Conservation (phyloP, 2,797 vertebrate species). For the Chaetophractus vellerosus region DNA sequence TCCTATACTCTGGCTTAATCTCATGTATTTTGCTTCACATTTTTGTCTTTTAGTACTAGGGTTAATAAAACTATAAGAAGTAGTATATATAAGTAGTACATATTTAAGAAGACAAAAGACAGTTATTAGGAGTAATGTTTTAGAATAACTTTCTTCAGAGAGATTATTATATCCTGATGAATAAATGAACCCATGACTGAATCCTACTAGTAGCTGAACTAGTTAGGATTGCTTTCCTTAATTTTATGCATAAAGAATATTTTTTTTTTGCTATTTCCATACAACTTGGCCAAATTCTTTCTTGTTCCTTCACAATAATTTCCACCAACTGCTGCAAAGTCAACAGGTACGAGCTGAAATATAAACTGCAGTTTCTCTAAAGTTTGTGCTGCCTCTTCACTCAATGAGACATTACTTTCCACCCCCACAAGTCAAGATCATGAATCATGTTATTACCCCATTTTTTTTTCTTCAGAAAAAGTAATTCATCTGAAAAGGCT, state of each 20-base stretch:
- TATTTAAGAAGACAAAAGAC: slow-evolving; percentile 65
- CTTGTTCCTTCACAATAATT: slow-evolving; percentile 79
- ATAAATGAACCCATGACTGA: slow-evolving; percentile 53
- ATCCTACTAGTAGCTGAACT: slow-evolving; percentile 52
- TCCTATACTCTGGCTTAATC: slow-evolving; percentile 32
- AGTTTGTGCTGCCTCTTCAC: slow-evolving; percentile 71
- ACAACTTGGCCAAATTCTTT: slow-evolving; percentile 81
- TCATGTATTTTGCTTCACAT: slow-evolving; percentile 39
- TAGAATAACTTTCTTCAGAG: slow-evolving; percentile 64
- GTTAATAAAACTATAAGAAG: slow-evolving; percentile 63
- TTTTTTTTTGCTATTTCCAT: slow-evolving; percentile 84
- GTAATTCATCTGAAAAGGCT: slow-evolving; percentile 74
- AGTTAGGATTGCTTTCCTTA: slow-evolving; percentile 64
- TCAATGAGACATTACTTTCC: slow-evolving; percentile 77
- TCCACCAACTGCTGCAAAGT: slow-evolving; percentile 81
- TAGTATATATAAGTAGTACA: background rate
- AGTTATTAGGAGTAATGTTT: slow-evolving; percentile 54
- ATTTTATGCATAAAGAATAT: slow-evolving; percentile 66
- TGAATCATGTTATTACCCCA: slow-evolving; percentile 67
- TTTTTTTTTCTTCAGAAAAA: slow-evolving; percentile 65
- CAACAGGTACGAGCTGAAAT: slow-evolving; percentile 77
- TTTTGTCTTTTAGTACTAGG: slow-evolving; percentile 52
- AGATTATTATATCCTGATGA: slow-evolving; percentile 71
- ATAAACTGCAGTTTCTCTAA: slow-evolving; percentile 73
- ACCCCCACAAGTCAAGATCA: slow-evolving; percentile 75